phyloP scores from a whole-genome alignment of 2,113 vertebrate species.

The Percina caprodes region DNA sequence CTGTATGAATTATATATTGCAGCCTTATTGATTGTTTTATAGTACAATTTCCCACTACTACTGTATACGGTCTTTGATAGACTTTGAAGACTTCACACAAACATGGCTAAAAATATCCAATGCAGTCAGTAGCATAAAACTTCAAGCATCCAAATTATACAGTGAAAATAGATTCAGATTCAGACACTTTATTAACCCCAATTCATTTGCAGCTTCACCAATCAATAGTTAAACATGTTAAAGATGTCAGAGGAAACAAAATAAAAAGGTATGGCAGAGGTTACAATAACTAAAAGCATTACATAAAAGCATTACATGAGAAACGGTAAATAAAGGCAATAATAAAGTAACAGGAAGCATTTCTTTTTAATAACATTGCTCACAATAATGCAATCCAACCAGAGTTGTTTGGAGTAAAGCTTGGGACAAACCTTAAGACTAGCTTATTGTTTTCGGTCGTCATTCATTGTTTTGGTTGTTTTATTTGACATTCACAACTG shows the following conservation, averaged over 20 bases:
- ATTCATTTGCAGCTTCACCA: too few species aligned
- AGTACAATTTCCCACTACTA: slow-evolving; percentile 12
- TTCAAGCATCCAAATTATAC: not conserved
- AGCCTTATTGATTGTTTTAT: slow-evolving; percentile 22
- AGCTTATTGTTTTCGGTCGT: not conserved
- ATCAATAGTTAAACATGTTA: too few species aligned
- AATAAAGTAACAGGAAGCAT: not conserved
- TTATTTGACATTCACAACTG: not conserved
- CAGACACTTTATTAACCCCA: too few species aligned
- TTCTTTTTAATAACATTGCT: not conserved
- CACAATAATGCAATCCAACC: not conserved
- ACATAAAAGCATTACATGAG: too few species aligned
- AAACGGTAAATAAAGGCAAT: too few species aligned
- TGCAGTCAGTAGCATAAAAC: not conserved
- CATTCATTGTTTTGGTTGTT: too few species aligned
- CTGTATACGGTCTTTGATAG: not conserved
- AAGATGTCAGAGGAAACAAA: too few species aligned
- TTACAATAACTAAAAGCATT: too few species aligned
- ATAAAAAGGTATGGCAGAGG: too few species aligned
- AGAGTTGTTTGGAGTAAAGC: not conserved
- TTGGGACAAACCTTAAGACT: not conserved
- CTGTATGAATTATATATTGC: slow-evolving; percentile 1
- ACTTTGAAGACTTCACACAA: not conserved
- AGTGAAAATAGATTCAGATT: not conserved
- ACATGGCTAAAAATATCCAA: not conserved